Evolutionary conservation across 2,797 vertebrate species (phyloP).

Genomic region (Poecilia wingei): DNA sequence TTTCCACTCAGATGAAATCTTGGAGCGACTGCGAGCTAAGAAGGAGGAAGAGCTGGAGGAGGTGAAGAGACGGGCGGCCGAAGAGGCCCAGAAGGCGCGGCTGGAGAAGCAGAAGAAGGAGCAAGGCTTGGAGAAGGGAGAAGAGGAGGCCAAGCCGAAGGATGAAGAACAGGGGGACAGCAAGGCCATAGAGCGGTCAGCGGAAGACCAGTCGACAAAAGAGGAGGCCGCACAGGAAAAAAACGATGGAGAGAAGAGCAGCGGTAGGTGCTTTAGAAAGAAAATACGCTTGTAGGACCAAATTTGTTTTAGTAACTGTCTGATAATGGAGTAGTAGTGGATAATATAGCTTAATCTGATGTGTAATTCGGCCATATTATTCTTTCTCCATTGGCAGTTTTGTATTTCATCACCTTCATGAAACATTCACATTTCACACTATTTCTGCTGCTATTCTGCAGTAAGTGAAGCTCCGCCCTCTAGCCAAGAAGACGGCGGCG

Average conservation of each 20-base stretch:
- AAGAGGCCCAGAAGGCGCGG: slow-evolving; percentile 82
- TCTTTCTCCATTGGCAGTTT: neutral
- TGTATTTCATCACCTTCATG: neutral
- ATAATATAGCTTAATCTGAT: neutral
- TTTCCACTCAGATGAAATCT: slow-evolving; percentile 88
- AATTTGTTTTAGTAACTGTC: neutral
- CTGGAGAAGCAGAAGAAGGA: slow-evolving; percentile 80
- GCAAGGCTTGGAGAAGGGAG: slow-evolving; percentile 54
- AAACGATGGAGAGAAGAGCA: slow-evolving; percentile 43
- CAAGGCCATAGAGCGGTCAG: slow-evolving; percentile 51
- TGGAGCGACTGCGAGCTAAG: slow-evolving; percentile 87
- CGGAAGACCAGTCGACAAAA: slow-evolving; percentile 70
- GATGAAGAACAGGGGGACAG: slow-evolving; percentile 55
- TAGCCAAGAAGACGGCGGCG: slow-evolving; percentile 78
- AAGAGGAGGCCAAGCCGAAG: slow-evolving; percentile 61
- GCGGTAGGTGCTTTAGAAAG: slow-evolving; percentile 78
- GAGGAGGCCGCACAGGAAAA: slow-evolving; percentile 42
- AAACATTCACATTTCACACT: slow-evolving; percentile 22
- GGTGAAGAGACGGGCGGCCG: slow-evolving; percentile 82
- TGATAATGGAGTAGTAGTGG: no score
- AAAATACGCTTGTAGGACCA: neutral
- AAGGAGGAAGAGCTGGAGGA: slow-evolving; percentile 88
- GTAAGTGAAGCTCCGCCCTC: slow-evolving; percentile 76
- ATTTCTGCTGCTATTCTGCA: slow-evolving; percentile 65
- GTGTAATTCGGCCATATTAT: neutral